Evolutionary conservation across 1,140 invertebrate species (phyloP).

Genomic region (Drosophila arizonae): DNA sequence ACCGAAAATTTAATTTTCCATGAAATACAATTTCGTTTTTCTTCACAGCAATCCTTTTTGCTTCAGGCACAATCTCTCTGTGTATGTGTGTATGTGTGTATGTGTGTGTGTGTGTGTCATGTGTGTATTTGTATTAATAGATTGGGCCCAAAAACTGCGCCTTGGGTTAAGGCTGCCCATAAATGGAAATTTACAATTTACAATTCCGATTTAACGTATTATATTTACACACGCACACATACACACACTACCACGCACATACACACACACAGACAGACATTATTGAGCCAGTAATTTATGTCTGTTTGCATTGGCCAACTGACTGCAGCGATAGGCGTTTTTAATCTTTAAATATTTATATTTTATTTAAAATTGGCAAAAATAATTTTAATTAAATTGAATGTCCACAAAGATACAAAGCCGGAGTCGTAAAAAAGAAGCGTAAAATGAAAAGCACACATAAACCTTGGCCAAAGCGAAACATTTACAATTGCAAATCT

Average conservation of each 20-base stretch:
- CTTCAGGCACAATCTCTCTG: background rate
- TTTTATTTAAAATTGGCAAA: slow-evolving; percentile 6
- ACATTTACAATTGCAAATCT: too few relatives aligned
- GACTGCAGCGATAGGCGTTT: slow-evolving; percentile 1
- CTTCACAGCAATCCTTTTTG: slow-evolving; percentile 32
- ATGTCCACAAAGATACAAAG: background rate
- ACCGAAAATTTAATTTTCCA: slow-evolving; percentile 52
- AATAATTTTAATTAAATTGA: slow-evolving; percentile 24
- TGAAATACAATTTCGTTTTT: slow-evolving; percentile 51
- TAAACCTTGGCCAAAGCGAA: too few relatives aligned
- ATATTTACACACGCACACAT: slow-evolving; percentile 37
- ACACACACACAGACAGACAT: background rate
- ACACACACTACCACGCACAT: background rate
- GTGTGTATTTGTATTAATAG: slow-evolving; percentile 60
- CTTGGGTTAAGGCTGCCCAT: slow-evolving; percentile 14
- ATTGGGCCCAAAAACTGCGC: slow-evolving; percentile 48
- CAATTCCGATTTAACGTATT: slow-evolving; percentile 64
- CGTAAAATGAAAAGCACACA: too few relatives aligned
- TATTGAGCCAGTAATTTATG: slow-evolving; percentile 36
- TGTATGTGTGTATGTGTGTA: slow-evolving; percentile 6
- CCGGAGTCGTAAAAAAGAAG: background rate
- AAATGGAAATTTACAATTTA: slow-evolving; percentile 59
- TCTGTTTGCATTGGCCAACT: slow-evolving; percentile 24
- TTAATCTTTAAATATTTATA: slow-evolving; percentile 31
- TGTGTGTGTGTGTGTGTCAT: slow-evolving; percentile 1